A percentile compares a stretch with the other conserved stretches of the same genome.
Evolutionary conservation across 37 sponge, comb jelly and placozoan species (phyloP).

Genomic region (Oscarella lobularis): DNA sequence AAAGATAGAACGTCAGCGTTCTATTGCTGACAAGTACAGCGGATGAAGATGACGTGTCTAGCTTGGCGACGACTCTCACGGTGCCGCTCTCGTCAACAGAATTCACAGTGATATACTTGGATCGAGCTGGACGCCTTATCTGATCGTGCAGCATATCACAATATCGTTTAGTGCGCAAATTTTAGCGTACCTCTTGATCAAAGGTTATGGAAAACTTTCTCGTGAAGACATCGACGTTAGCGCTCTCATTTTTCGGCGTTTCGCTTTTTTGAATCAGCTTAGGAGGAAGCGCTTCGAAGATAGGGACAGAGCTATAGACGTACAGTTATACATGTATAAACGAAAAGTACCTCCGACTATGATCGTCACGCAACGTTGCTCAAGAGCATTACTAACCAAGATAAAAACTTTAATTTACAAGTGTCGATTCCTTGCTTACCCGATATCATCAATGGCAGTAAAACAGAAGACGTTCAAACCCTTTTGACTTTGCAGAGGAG

Average conservation of each 20-base stretch:
- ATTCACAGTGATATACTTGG: too few relatives aligned
- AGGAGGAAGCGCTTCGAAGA: too few relatives aligned
- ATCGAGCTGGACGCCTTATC: too few relatives aligned
- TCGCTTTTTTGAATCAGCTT: too few relatives aligned
- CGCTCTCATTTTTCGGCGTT: too few relatives aligned
- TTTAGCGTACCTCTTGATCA: background rate
- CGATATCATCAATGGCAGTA: background rate
- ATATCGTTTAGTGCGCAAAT: too few relatives aligned
- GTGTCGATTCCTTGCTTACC: background rate
- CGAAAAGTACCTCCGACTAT: background rate
- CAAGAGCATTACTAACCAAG: background rate
- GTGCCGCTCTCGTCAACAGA: too few relatives aligned
- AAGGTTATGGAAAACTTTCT: too few relatives aligned
- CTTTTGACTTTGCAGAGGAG: background rate
- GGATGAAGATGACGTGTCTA: background rate
- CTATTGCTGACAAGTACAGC: background rate
- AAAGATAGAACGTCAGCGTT: background rate
- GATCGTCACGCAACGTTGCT: background rate
- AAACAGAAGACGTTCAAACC: background rate
- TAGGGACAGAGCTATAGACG: too few relatives aligned
- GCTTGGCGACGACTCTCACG: background rate
- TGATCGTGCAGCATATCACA: too few relatives aligned
- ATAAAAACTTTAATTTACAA: background rate
- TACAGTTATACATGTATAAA: too few relatives aligned
- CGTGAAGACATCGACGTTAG: too few relatives aligned